Base-by-base conservation (phyloP, 2,888 invertebrate species). In the Polydrusus cervinus region DNA sequence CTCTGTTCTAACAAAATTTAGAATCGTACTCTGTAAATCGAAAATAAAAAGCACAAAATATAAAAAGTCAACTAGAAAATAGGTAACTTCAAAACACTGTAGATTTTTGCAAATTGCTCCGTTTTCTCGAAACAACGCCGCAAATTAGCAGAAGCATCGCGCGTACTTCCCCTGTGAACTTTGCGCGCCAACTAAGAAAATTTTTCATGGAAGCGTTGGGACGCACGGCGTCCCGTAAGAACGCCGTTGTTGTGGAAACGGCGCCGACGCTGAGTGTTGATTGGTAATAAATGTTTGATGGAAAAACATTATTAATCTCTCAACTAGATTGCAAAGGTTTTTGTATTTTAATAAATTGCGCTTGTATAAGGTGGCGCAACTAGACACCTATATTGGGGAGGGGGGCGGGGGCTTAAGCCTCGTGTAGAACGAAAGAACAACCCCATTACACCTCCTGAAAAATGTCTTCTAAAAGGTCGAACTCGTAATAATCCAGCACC, bases 201-300 rank as follows among this genome's bases (percentile, higher is more conserved):
- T 25, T 70, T 66, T 55, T 51, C 62, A 25, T 25, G 25, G 5
- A 25, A 51, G 53, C 49, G n/a, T 66, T 14, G 65, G 30, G 65
- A 40, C 30, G 53, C 45, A 25, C 57, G 47, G 25, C 62, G 55
- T 57, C 49, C 57, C 18, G 49, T 45, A 18, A 49, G 43, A 71
- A 77, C 74, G 77, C 77, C 71, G 74, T 75, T 20, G 68, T 60
- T 49, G 45, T 68, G 60, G 74, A 38, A 55, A 71, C 74, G 71
- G 45, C 77, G 77, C 74, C 68, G 74, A 55, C 77, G 77, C 71
- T 60, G 34, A 43, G 6, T 13, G 20, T 3, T 20, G 8, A 30
- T 20, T 60, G 60, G 9, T 62, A n/a, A 62, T 45, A 45, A 62
- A n/a, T 25, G 20, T 62, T 45, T 62, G 20, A 45, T 62, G n/a